A percentile compares a stretch with the other conserved stretches of the same genome.
phyloP scores from a whole-genome alignment of 2,113 vertebrate species.

The Boleophthalmus pectinirostris region DNA sequence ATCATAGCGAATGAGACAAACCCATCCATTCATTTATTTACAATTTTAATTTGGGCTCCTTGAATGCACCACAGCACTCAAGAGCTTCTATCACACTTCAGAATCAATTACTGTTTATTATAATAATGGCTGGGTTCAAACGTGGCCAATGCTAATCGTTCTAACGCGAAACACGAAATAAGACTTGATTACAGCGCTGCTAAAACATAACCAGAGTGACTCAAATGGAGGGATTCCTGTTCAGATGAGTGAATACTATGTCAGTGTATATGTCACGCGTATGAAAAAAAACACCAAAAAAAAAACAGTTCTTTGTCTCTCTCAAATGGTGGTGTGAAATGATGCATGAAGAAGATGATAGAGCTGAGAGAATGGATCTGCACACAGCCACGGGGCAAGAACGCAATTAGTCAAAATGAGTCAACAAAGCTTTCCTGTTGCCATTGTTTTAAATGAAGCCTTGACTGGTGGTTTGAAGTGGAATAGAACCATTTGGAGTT shows the following conservation, averaged over 20 bases:
- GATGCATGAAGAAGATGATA: not conserved
- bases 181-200: not conserved
- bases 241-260: not conserved
- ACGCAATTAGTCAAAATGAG: slow-evolving; percentile 3
- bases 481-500: too few relatives aligned
- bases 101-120: not conserved
- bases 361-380: not conserved
- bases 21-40: slow-evolving; percentile 3
- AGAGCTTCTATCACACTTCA: not conserved
- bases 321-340: slow-evolving; percentile 3
- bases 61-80: not conserved
- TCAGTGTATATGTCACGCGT: not conserved
- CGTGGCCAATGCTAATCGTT: not conserved
- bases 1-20: not conserved
- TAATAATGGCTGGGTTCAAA: not conserved
- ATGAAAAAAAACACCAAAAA: not conserved
- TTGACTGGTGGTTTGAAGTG: not conserved
- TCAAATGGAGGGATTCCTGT: not conserved
- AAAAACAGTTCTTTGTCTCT: not conserved
- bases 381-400: not conserved
- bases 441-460: not conserved
- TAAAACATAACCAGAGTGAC: not conserved
- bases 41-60: not conserved
- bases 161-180: not conserved
- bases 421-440: not conserved